These are phyloP conservation scores for Trachelus stipa DNA, from an alignment of 2,888 invertebrate genomes.

Conservation along the genomic window DNA sequence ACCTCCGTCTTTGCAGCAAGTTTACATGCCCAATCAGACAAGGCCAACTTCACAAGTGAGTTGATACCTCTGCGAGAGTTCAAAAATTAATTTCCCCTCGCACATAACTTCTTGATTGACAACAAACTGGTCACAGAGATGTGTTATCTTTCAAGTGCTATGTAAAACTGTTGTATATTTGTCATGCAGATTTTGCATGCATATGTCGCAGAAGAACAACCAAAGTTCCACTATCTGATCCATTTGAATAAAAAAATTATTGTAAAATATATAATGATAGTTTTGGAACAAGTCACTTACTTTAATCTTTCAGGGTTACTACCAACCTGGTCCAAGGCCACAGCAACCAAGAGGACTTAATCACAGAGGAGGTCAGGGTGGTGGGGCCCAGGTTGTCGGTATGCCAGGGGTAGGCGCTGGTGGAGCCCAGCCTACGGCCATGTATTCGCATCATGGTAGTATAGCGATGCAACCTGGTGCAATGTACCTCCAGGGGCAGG, in stretches of 20 bases:
- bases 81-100: not conserved
- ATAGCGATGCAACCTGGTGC: slow-evolving; percentile 45
- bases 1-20: slow-evolving; percentile 47
- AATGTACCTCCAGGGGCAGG: slow-evolving; percentile 52
- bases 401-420: slow-evolving; percentile 53
- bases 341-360: slow-evolving; percentile 54
- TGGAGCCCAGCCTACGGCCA: slow-evolving; percentile 53
- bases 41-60: slow-evolving; percentile 53
- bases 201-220: not conserved
- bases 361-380: slow-evolving; percentile 56
- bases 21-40: slow-evolving; percentile 50
- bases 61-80: not conserved
- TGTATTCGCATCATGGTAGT: slow-evolving; percentile 48
- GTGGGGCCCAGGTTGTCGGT: slow-evolving; percentile 51
- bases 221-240: not conserved
- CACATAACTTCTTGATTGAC: not conserved
- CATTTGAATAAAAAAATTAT: too few relatives aligned
- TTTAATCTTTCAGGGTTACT: slow-evolving; percentile 43
- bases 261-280: not conserved
- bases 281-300: not conserved
- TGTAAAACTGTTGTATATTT: not conserved
- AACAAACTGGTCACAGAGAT: not conserved
- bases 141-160: not conserved
- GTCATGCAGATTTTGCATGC: not conserved
- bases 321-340: slow-evolving; percentile 49